These are phyloP conservation scores for Cynoglossus semilaevis DNA, from an alignment of 2,113 vertebrate genomes.

Conservation along the genomic window DNA sequence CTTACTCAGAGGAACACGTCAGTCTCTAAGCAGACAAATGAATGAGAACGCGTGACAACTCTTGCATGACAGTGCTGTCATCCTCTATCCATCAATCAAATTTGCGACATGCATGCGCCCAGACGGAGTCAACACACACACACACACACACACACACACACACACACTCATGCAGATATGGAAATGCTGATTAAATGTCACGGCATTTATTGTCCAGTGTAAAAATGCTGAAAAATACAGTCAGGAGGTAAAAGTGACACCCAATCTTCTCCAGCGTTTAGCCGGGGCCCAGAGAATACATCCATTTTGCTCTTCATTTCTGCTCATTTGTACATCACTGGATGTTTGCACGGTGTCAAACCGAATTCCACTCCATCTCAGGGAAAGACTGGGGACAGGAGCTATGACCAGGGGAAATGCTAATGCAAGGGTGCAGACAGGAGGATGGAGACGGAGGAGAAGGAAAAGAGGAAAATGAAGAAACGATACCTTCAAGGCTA, in stretches of 20 bases:
- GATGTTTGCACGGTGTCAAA: conserved; percentile 40
- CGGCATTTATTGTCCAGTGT: conserved; percentile 49
- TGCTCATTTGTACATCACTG: conserved; percentile 33
- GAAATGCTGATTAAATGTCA: conserved; percentile 42
- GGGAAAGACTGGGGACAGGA: conserved; percentile 18
- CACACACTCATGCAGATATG: background rate
- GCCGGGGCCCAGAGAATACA: background rate
- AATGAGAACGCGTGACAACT: conserved; percentile 47
- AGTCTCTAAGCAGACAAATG: conserved; percentile 45
- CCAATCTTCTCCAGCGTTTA: conserved; percentile 8
- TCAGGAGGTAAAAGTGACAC: conserved; percentile 29
- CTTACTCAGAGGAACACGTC: conserved; percentile 32
- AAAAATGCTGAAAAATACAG: conserved; percentile 16
- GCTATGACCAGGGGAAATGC: conserved; percentile 5
- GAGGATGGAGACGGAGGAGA: conserved; percentile 14
- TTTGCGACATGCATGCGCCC: conserved; percentile 4
- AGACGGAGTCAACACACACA: conserved; percentile 10
- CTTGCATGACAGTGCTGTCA: conserved; percentile 47
- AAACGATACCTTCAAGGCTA: conserved; percentile 34
- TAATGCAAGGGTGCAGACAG: conserved; percentile 12
- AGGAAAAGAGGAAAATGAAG: conserved; percentile 29
- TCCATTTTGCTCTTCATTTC: conserved; percentile 42
- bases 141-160: conserved; percentile 5
- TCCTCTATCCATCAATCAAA: conserved; percentile 56
- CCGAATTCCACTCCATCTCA: conserved; percentile 22